Evolutionary conservation across 2,888 invertebrate genomes (phyloP).

Genomic region (Phalera bucephala): DNA sequence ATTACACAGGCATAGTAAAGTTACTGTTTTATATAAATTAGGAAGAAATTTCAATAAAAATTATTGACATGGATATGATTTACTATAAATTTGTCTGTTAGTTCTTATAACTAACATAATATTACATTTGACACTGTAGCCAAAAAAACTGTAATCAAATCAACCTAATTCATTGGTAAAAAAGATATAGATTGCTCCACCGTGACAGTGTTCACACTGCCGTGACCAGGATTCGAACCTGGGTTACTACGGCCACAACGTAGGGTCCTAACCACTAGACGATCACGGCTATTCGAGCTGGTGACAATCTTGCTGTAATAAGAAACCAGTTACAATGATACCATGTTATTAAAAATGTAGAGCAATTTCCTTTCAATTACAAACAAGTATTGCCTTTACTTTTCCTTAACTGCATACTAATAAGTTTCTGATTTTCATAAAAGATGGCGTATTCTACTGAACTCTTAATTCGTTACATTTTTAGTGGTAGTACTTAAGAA

Average conservation of each 20-base stretch:
- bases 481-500: too few relatives aligned
- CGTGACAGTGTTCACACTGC: constrained; percentile 35
- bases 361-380: not conserved
- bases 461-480: too few relatives aligned
- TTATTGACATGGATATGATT: too few relatives aligned
- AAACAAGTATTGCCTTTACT: not conserved
- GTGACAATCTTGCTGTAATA: not conserved
- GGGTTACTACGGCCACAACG: constrained; percentile 89
- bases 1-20: too few relatives aligned
- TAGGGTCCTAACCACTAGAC: constrained; percentile 88
- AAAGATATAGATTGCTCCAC: constrained; percentile 6
- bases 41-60: too few relatives aligned
- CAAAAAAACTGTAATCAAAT: too few relatives aligned
- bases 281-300: constrained; percentile 83
- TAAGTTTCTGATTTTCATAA: not conserved
- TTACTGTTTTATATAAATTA: too few relatives aligned
- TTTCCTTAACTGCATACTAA: not conserved
- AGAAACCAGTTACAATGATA: not conserved
- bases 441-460: constrained; percentile 1
- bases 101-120: too few relatives aligned
- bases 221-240: constrained; percentile 86
- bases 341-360: not conserved
- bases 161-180: too few relatives aligned
- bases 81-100: too few relatives aligned
- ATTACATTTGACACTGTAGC: too few relatives aligned